These are phyloP conservation scores for Elephas maximus DNA, from an alignment of 2,113 vertebrate species.

Conservation along the genomic window DNA sequence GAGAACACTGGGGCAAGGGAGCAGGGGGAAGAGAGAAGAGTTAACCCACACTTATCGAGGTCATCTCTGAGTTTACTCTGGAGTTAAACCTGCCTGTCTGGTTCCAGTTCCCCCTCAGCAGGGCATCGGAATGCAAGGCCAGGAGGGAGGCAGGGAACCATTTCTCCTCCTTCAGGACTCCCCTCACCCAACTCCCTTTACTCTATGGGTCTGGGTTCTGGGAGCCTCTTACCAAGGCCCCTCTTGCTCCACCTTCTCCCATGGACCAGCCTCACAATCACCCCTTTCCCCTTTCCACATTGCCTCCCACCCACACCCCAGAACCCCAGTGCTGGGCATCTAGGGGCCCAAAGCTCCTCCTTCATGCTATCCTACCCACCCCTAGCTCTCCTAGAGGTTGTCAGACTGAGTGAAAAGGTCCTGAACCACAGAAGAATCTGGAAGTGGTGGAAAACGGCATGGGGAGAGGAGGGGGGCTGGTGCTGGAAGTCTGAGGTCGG, in stretches of 20 bases:
- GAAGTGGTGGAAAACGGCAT: conserved; percentile 30
- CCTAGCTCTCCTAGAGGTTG: not conserved
- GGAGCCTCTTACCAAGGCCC: not conserved
- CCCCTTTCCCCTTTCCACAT: not conserved
- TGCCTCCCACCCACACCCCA: not conserved
- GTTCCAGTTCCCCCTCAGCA: not conserved
- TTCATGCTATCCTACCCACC: not conserved
- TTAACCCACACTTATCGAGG: not conserved
- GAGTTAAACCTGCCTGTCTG: conserved; percentile 63
- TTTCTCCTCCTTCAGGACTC: not conserved
- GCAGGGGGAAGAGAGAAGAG: not conserved
- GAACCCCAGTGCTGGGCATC: not conserved
- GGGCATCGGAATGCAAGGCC: not conserved
- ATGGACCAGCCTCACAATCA: not conserved
- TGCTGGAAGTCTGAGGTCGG: conserved; percentile 18
- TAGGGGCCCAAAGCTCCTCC: not conserved
- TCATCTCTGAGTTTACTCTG: conserved; percentile 47
- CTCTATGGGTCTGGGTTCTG: not conserved
- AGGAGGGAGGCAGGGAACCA: not conserved
- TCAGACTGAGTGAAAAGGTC: not conserved
- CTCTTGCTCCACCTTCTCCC: not conserved
- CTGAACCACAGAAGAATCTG: conserved; percentile 34
- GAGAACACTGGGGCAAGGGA: not conserved
- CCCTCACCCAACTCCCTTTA: not conserved
- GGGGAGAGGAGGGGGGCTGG: not conserved